phyloP scores from a whole-genome alignment of 2,797 vertebrate genomes.

The Rhabdomys pumilio region DNA sequence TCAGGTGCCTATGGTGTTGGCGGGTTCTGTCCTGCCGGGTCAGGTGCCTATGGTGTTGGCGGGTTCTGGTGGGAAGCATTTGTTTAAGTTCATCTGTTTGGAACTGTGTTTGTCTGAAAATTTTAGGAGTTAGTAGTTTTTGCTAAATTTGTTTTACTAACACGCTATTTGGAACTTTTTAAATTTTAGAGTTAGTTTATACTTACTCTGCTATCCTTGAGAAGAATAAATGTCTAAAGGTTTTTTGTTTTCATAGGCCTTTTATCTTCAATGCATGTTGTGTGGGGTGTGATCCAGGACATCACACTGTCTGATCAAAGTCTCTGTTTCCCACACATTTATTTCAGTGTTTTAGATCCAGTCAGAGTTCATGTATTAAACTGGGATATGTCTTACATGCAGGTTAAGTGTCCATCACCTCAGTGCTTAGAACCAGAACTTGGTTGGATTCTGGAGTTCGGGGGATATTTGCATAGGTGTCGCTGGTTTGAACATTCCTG shows the following conservation, averaged over 20 bases:
- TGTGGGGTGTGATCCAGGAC: not conserved
- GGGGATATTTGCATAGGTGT: not conserved
- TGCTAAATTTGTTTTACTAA: not conserved
- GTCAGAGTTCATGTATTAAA: not conserved
- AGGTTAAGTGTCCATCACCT: not conserved
- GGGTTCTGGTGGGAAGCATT: too few relatives aligned
- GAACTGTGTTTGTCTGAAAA: not conserved
- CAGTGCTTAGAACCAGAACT: not conserved
- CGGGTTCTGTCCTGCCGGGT: too few relatives aligned
- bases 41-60: too few relatives aligned
- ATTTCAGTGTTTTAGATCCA: not conserved
- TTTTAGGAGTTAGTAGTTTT: slow-evolving; percentile 25
- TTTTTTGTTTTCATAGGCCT: not conserved
- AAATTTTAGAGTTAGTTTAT: slow-evolving; percentile 18
- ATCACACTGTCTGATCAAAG: not conserved
- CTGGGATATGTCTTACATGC: not conserved
- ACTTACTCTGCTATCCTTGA: not conserved
- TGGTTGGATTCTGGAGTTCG: not conserved
- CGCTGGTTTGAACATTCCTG: not conserved
- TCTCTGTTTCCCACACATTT: not conserved
- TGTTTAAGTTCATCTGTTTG: not conserved
- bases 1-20: too few relatives aligned
- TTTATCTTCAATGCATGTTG: not conserved
- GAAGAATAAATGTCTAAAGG: not conserved
- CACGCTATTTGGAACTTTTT: not conserved